Evolutionary conservation across 2,113 vertebrate genomes (phyloP).

Genomic region (Loxodonta africana): DNA sequence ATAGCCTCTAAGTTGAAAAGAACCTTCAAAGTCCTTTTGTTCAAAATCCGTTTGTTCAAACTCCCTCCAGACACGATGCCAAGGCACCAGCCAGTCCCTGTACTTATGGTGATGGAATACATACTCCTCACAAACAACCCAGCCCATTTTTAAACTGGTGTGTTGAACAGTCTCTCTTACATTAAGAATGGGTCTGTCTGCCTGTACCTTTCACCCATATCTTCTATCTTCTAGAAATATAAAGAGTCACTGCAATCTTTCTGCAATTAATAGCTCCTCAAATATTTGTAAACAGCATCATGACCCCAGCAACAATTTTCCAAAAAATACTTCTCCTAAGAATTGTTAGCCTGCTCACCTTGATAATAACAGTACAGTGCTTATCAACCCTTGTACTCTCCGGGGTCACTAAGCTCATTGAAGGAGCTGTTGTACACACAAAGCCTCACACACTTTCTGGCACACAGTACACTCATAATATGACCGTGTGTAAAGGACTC

Average conservation of each 20-base stretch:
- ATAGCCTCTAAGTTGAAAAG: not conserved
- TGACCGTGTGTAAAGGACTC: not conserved
- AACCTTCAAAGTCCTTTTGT: not conserved
- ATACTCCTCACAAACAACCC: not conserved
- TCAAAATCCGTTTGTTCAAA: not conserved
- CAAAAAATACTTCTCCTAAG: not conserved
- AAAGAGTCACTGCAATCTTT: not conserved
- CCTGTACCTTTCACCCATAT: not conserved
- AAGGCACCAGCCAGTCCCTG: not conserved
- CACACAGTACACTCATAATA: not conserved
- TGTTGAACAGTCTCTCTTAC: not conserved
- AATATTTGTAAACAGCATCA: not conserved
- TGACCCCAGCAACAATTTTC: not conserved
- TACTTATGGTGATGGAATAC: not conserved
- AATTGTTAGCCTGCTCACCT: not conserved
- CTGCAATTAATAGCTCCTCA: not conserved
- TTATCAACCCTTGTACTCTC: not conserved
- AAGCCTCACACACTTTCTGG: not conserved
- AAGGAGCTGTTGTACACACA: not conserved
- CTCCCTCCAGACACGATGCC: not conserved
- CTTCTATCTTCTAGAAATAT: not conserved
- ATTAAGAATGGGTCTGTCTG: not conserved
- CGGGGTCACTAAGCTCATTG: not conserved
- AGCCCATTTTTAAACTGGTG: not conserved
- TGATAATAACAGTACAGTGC: not conserved